Percentiles rank a stretch among this genome's conserved stretches.
These are phyloP conservation scores for Metridium senile DNA, from an alignment of 92 coral and sea anemone genomes.

Conservation along the genomic window DNA sequence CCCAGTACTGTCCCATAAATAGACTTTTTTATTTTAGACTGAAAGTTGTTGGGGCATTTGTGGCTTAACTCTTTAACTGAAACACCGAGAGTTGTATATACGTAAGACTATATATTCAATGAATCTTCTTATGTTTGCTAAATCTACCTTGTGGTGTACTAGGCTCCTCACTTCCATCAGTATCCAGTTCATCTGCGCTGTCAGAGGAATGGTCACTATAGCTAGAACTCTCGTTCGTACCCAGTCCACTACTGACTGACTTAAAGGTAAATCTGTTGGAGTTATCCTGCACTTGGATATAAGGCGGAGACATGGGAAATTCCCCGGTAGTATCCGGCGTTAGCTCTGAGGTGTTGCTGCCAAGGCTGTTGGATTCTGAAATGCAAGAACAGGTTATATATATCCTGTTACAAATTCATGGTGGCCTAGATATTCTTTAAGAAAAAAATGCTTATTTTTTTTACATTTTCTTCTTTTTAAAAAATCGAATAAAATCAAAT, in stretches of 20 bases:
- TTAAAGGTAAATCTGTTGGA: slow-evolving; percentile 73
- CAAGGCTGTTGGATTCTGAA: slow-evolving; percentile 43
- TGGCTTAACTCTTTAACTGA: too few relatives aligned
- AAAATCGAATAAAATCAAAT: neutral
- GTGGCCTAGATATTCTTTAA: too few relatives aligned
- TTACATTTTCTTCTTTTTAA: neutral
- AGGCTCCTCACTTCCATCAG: slow-evolving; percentile 58
- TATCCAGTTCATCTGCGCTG: slow-evolving; percentile 68
- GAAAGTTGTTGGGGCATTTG: too few relatives aligned
- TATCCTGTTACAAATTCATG: too few relatives aligned
- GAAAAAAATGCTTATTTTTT: neutral
- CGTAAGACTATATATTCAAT: too few relatives aligned
- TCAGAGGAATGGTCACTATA: slow-evolving; percentile 89
- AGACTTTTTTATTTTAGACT: too few relatives aligned
- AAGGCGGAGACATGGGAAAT: slow-evolving; percentile 33
- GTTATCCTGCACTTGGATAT: slow-evolving; percentile 31
- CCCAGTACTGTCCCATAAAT: too few relatives aligned
- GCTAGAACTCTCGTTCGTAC: slow-evolving; percentile 90
- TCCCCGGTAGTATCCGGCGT: slow-evolving; percentile 43
- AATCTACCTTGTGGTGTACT: slow-evolving; percentile 25
- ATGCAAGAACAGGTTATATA: neutral
- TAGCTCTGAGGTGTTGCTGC: slow-evolving; percentile 20
- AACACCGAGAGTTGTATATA: too few relatives aligned
- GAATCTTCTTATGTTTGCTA: too few relatives aligned
- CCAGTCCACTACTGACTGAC: slow-evolving; percentile 95